phyloP scores from a whole-genome alignment of 2,113 vertebrate species.

The Oreochromis spilurus region DNA sequence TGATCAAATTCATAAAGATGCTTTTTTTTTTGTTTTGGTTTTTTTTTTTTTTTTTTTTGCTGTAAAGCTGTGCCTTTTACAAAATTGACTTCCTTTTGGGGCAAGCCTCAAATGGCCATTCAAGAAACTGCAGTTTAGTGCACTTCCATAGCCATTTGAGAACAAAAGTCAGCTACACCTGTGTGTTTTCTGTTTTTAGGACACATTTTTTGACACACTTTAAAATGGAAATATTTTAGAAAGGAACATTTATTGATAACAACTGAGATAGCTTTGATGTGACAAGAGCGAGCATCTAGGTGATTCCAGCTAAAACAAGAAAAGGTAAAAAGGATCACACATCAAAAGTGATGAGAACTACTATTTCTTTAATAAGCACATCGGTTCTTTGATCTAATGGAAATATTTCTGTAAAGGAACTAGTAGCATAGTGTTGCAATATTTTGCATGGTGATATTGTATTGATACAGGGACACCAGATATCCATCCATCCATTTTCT shows the following conservation, averaged over 20 bases:
- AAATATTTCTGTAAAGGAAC: neutral
- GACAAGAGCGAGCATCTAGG: neutral
- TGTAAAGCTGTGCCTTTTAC: neutral
- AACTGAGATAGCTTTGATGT: neutral
- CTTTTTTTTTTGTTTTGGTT: neutral
- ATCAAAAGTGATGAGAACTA: neutral
- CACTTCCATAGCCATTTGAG: neutral
- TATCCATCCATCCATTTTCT: neutral
- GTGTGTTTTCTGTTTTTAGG: neutral
- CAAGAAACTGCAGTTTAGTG: neutral
- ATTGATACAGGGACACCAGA: neutral
- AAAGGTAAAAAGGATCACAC: neutral
- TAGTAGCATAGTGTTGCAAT: neutral
- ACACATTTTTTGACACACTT: neutral
- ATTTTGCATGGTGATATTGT: neutral
- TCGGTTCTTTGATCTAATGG: neutral
- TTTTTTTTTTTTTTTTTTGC: neutral
- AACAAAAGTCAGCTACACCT: neutral
- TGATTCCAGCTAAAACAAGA: neutral
- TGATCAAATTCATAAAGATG: neutral
- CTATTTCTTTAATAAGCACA: neutral
- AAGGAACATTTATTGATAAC: neutral
- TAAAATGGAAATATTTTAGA: neutral
- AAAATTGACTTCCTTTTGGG: neutral
- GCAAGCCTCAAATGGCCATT: neutral